Evolutionary conservation across 92 coral and sea anemone species (phyloP).

Genomic region (Isaurus tuberculatus): DNA sequence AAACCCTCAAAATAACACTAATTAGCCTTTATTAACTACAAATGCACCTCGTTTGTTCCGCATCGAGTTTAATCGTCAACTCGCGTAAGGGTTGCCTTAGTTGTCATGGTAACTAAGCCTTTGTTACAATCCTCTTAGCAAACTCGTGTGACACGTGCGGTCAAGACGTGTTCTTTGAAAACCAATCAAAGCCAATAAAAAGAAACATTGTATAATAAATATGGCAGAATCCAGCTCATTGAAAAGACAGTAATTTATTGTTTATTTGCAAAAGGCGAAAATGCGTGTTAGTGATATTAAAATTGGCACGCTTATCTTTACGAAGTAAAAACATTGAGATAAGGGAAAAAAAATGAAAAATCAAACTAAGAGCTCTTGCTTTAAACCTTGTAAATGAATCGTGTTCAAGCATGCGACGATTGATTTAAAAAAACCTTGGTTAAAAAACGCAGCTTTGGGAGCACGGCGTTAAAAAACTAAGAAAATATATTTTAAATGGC

Average conservation of each 20-base stretch:
- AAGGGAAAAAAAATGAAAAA: background rate
- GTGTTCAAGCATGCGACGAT: background rate
- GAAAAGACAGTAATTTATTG: background rate
- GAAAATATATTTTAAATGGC: constrained; percentile 22
- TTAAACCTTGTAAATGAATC: background rate
- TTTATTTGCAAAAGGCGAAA: background rate
- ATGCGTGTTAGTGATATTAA: background rate
- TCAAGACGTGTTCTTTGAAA: background rate
- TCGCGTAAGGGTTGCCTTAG: constrained; percentile 17
- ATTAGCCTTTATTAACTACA: constrained; percentile 31
- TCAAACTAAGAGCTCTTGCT: background rate
- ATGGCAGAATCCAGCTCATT: background rate
- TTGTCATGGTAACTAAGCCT: constrained; percentile 23
- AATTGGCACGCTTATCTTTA: too few relatives aligned
- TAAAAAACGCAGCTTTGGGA: background rate
- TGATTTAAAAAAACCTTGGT: background rate
- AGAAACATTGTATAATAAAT: constrained; percentile 11
- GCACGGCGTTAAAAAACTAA: constrained; percentile 16
- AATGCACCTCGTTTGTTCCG: constrained; percentile 25
- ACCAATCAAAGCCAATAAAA: constrained; percentile 21
- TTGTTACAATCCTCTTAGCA: constrained; percentile 19
- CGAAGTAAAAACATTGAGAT: background rate
- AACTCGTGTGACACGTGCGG: constrained; percentile 36
- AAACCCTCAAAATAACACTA: constrained; percentile 23
- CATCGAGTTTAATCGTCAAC: constrained; percentile 25